phyloP scores from a whole-genome alignment of 2,797 vertebrate species.

The Morelia viridis region DNA sequence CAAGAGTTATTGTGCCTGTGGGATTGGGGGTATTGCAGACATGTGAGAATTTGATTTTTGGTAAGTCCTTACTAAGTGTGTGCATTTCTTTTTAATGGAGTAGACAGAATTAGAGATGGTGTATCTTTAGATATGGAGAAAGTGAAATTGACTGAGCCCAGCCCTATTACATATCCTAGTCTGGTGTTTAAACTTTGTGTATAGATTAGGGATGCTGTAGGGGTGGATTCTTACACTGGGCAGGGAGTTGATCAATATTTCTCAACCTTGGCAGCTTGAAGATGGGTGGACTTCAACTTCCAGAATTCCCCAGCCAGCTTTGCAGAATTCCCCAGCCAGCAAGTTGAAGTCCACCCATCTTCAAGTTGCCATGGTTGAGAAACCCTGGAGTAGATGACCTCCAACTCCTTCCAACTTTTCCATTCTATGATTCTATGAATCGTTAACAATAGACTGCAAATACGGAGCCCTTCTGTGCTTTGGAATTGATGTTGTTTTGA shows the following conservation, averaged over 20 bases:
- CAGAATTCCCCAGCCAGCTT: too few species aligned
- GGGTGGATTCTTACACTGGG: neutral
- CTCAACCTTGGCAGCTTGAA: too few species aligned
- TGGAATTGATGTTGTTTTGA: neutral
- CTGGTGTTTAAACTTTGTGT: neutral
- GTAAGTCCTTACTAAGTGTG: neutral
- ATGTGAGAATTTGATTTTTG: neutral
- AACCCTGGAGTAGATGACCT: neutral
- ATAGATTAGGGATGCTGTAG: neutral
- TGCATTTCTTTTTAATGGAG: neutral
- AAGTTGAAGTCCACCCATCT: too few species aligned
- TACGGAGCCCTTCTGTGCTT: neutral
- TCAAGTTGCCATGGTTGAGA: too few species aligned
- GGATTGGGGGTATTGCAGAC: neutral
- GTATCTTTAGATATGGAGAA: neutral
- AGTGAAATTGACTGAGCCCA: neutral
- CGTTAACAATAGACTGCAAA: neutral
- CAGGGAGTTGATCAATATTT: neutral
- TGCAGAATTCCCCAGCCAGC: too few species aligned
- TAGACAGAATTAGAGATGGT: neutral
- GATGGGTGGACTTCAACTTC: too few species aligned
- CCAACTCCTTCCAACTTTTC: neutral
- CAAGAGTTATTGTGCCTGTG: too few species aligned
- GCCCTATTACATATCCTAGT: neutral
- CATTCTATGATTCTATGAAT: neutral